A percentile compares a stretch with the other conserved stretches of the same genome.
Evolutionary conservation across 2,797 vertebrate genomes (phyloP).

Genomic region (Platyrinchus mystaceus): DNA sequence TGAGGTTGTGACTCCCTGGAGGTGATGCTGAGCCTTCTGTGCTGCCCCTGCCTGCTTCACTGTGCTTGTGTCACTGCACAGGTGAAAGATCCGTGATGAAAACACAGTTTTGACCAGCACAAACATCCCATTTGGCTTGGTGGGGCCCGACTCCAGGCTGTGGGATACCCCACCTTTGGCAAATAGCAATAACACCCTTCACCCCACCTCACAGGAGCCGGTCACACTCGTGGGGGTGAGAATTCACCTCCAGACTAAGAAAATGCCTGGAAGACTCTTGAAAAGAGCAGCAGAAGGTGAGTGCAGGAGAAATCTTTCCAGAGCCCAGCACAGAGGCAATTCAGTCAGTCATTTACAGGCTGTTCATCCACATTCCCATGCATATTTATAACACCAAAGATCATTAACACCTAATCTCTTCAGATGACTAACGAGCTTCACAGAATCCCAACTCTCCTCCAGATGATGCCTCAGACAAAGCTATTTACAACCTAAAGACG

Average conservation of each 20-base stretch:
- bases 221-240: accelerated
- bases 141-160: neutral
- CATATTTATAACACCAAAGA: neutral
- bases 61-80: neutral
- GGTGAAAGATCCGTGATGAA: neutral
- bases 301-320: neutral
- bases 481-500: neutral
- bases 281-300: neutral
- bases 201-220: neutral
- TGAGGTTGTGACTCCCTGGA: neutral
- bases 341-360: neutral
- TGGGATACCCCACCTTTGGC: neutral
- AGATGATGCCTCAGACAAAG: neutral
- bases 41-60: neutral
- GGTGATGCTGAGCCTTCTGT: neutral
- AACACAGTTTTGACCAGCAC: neutral
- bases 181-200: neutral
- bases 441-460: neutral
- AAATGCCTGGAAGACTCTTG: neutral
- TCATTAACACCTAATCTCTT: neutral
- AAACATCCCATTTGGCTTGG: neutral
- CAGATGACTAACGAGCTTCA: neutral
- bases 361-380: neutral
- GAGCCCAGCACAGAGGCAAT: neutral
- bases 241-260: neutral